phyloP scores from a whole-genome alignment of 2,113 vertebrate genomes.

The Oxyruncus cristatus region DNA sequence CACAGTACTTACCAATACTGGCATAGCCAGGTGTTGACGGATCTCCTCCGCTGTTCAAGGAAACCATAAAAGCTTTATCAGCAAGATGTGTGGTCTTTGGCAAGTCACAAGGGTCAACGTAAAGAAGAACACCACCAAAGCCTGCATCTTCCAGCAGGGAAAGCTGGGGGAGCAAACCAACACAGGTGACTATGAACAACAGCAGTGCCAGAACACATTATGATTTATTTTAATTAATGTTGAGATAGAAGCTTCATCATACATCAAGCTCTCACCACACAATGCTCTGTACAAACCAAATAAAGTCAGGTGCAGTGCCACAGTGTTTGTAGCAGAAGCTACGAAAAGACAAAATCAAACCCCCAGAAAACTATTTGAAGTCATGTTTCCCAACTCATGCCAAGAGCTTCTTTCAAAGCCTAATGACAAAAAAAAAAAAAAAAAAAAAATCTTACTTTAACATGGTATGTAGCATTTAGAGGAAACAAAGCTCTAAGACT shows the following conservation, averaged over 20 bases:
- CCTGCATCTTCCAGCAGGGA: constrained; percentile 84
- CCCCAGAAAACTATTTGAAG: neutral
- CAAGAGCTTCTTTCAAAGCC: neutral
- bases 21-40: constrained; percentile 81
- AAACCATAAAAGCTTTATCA: constrained; percentile 83
- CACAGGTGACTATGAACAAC: neutral
- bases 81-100: constrained; percentile 67
- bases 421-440: neutral
- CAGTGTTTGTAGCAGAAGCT: neutral
- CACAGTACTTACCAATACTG: constrained; percentile 77
- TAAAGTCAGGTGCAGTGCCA: neutral
- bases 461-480: neutral
- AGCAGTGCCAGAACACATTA: rapidly evolving
- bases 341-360: neutral
- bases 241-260: neutral
- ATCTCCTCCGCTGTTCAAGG: constrained; percentile 86
- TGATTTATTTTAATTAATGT: neutral
- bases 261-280: neutral
- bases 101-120: constrained; percentile 88
- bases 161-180: constrained; percentile 74
- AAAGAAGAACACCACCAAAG: constrained; percentile 87
- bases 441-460: neutral
- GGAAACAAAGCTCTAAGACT: neutral
- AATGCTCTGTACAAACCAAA: neutral
- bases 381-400: neutral